Percentiles rank a stretch among this genome's conserved stretches.
Evolutionary conservation across 2,797 vertebrate species (phyloP).

Genomic region (Lateolabrax maculatus): DNA sequence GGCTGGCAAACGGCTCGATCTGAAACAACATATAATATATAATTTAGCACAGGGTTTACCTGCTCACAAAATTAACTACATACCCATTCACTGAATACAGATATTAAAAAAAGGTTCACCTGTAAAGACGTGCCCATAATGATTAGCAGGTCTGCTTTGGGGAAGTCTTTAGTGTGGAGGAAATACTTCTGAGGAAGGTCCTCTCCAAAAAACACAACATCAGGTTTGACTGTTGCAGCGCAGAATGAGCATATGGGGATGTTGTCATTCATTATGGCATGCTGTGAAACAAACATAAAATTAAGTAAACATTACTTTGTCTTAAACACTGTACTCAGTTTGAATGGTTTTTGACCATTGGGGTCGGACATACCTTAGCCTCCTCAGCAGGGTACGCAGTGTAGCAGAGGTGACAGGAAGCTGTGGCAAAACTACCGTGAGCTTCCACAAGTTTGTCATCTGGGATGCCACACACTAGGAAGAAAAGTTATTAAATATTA

Average conservation of each 20-base stretch:
- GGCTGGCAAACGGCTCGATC: conserved; percentile 88
- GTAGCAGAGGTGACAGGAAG: conserved; percentile 89
- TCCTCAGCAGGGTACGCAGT: conserved; percentile 85
- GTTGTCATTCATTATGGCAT: conserved; percentile 81
- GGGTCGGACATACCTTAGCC: conserved; percentile 80
- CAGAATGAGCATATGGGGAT: conserved; percentile 86
- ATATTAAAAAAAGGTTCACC: conserved; percentile 59
- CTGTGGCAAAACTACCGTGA: conserved; percentile 88
- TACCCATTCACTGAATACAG: not conserved
- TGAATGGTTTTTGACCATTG: not conserved
- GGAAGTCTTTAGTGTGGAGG: conserved; percentile 85
- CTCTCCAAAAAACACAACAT: conserved; percentile 89
- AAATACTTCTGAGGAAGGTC: conserved; percentile 88
- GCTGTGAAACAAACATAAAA: conserved; percentile 45
- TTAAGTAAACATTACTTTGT: not conserved
- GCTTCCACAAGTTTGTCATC: conserved; percentile 89
- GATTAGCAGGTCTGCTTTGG: conserved; percentile 87
- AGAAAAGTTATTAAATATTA: not conserved
- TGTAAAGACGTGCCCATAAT: conserved; percentile 89
- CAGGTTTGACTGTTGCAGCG: conserved; percentile 86
- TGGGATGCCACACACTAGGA: conserved; percentile 83
- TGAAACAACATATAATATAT: conserved; percentile 50
- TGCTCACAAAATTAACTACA: not conserved
- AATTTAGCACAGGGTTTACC: not conserved
- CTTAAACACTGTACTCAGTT: not conserved